A percentile compares a stretch with the other conserved stretches of the same genome.
Conservation (phyloP, 2,888 invertebrate species). For the Athetis lepigone region DNA sequence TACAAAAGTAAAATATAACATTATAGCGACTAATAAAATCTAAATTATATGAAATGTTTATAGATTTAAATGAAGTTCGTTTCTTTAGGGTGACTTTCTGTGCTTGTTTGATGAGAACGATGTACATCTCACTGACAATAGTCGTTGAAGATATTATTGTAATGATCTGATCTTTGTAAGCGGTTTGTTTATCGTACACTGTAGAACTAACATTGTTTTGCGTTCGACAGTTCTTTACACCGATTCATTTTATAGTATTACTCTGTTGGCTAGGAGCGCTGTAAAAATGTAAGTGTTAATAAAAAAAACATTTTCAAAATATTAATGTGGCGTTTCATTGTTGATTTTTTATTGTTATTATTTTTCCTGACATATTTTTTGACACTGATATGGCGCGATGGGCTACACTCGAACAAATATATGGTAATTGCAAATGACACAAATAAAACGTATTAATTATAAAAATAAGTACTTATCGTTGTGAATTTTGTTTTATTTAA, state of each 20-base stretch:
- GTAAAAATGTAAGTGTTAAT: conserved; percentile 91
- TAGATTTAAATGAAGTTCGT: conserved; percentile 89
- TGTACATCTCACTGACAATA: conserved; percentile 85
- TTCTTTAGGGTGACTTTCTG: conserved; percentile 88
- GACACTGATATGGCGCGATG: background rate
- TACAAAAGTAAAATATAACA: conserved; percentile 91
- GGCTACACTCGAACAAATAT: conserved; percentile 20
- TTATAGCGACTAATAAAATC: conserved; percentile 90
- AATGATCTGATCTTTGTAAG: conserved; percentile 85
- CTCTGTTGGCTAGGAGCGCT: conserved; percentile 91
- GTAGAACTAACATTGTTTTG: conserved; percentile 89
- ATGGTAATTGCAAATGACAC: conserved; percentile 7
- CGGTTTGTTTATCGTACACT: conserved; percentile 87
- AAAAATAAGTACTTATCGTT: no score
- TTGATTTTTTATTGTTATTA: conserved; percentile 55
- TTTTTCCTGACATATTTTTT: conserved; percentile 16
- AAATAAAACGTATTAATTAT: no score
- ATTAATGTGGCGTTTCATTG: conserved; percentile 83
- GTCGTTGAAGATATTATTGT: conserved; percentile 83
- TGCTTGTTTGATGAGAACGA: conserved; percentile 85
- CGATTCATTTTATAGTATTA: conserved; percentile 90
- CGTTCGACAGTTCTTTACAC: conserved; percentile 90
- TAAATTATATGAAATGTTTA: conserved; percentile 91
- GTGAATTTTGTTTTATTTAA: no score
- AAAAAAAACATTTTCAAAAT: conserved; percentile 91